These are phyloP conservation scores for Chaenogobius annularis DNA, from an alignment of 2,113 vertebrate genomes.

Conservation along the genomic window DNA sequence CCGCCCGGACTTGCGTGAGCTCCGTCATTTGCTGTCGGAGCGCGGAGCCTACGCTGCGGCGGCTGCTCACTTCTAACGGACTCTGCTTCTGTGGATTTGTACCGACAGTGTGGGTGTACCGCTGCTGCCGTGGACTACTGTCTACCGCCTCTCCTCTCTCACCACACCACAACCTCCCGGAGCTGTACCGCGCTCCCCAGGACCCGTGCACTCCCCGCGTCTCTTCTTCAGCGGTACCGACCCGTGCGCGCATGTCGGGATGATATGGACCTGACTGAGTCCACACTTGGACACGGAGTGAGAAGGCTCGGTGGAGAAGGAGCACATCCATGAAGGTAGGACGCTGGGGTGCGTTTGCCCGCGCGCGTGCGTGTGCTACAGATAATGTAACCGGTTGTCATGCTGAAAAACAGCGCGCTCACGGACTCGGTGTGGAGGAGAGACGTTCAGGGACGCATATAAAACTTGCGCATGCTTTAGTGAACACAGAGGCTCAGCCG, in stretches of 20 bases:
- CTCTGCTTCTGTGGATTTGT: background rate
- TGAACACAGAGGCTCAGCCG: background rate
- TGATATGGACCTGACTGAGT: background rate
- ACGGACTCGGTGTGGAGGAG: too few species aligned
- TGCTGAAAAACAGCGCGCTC: background rate
- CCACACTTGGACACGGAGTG: background rate
- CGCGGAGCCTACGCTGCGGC: background rate
- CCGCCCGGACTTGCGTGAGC: background rate
- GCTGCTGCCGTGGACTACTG: background rate
- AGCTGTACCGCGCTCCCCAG: background rate
- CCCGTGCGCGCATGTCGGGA: background rate
- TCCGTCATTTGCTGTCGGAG: background rate
- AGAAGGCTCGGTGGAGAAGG: background rate
- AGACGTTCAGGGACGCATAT: background rate
- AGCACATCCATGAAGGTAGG: constrained; percentile 12
- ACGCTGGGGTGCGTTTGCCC: background rate
- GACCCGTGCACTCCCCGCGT: background rate
- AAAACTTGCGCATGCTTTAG: background rate
- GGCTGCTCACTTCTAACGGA: background rate
- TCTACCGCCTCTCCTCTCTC: background rate
- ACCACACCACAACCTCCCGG: background rate
- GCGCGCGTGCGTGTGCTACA: background rate
- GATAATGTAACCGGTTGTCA: background rate
- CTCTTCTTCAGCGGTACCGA: background rate
- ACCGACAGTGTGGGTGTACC: background rate